Percentiles rank a stretch among this genome's conserved stretches.
Evolutionary conservation across 2,888 invertebrate species (phyloP).

Genomic region (Zygogramma bicolorata): DNA sequence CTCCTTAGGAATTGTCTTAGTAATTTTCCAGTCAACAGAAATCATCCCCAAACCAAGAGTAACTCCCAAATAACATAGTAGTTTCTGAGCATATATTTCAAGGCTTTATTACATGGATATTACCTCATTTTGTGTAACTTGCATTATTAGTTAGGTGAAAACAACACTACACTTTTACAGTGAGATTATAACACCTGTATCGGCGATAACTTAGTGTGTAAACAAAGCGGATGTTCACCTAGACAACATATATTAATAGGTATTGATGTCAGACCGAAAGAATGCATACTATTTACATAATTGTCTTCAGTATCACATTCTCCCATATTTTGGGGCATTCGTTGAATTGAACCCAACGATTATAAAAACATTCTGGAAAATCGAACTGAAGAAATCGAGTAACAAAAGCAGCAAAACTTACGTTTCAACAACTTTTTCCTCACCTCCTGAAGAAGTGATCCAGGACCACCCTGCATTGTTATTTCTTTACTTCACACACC

Average conservation of each 20-base stretch:
- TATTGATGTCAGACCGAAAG: background rate
- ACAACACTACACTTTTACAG: background rate
- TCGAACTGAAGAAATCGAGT: background rate
- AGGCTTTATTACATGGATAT: no score
- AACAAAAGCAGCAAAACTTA: background rate
- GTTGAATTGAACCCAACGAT: background rate
- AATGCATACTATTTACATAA: background rate
- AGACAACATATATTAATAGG: background rate
- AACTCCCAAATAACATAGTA: no score
- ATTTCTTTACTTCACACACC: background rate
- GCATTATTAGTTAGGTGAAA: background rate
- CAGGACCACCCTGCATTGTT: constrained; percentile 2
- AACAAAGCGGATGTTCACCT: background rate
- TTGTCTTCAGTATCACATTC: background rate
- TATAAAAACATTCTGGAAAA: background rate
- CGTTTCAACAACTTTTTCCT: constrained; percentile 22
- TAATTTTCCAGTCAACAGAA: no score
- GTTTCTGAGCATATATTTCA: no score
- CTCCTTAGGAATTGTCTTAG: no score
- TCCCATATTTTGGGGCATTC: background rate
- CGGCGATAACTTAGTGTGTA: background rate
- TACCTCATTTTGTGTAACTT: no score
- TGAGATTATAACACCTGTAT: background rate
- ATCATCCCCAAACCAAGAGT: no score
- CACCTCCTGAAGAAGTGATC: constrained; percentile 14